Evolutionary conservation across 2,888 invertebrate genomes (phyloP), one percentile per base, ranked within the genome.

Genomic region (Dasysyrphus albostriatus): DNA sequence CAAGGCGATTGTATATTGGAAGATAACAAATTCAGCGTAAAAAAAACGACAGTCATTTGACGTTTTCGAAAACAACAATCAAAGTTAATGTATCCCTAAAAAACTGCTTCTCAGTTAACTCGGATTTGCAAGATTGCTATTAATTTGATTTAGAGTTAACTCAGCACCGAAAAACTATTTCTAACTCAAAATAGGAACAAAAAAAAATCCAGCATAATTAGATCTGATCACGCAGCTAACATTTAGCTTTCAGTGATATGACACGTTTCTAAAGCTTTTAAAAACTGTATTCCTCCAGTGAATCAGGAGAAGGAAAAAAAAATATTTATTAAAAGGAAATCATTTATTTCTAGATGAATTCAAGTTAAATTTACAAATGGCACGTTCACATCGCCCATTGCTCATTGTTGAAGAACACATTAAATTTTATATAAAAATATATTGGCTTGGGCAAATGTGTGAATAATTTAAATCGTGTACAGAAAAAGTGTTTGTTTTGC

Each of bases 401-500:
- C 65, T 42, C 61, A 34, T 67, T 34, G 49, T 49, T 67, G 49
- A 37, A 24, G 24, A 49, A 49, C 34, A 67, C 16, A 67, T 67
- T 67, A 19, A 49, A 67, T 14, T 67, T 24, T 67, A 44, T 44
- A 32, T 56, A 24, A 24, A 24, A 24, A 24, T 24, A 24, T 16
- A 9, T 14, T 47, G 34, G 4, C 47, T 37, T 49, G 49, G 19
- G 19, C 49, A 19, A 69, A 54, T 69, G 54, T 74, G 39, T 39
- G 51, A 39, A 42, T 49, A 49, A 65, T 49, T 67, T 63, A 61
- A 59, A 73, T 77, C 65, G 70, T n/a, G n/a, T 47, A 54, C 59
- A 59, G 5, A 37, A 78, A 69, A 56, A 79, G 34, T 79, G 79
- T 83, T 83, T 83, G 63, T 63, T 83, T 81, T 70, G 69, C 75